Evolutionary conservation across 2,888 invertebrate species (phyloP), one percentile per base, ranked within the genome.

Genomic region (Rosalia funebris): DNA sequence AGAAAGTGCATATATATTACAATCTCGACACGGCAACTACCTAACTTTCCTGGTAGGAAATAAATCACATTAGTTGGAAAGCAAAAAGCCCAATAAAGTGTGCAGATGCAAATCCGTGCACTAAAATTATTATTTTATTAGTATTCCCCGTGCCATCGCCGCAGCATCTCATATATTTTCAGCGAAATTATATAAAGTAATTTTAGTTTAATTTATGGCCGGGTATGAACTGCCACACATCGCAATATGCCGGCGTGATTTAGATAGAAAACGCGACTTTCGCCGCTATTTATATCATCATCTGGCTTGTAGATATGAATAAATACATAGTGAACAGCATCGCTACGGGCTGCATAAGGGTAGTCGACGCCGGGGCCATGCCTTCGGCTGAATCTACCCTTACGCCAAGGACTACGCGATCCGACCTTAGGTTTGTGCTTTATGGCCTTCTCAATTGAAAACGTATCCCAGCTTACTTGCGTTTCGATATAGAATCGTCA

Each of bases 241-340:
- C 66, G 76, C 79, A 78, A 78, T 79, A 78, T 78, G 79, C 74
- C 68, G 75, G 73, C 75, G 75, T 77, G 79, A 79, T 79, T 79
- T 78, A 77, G 78, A 79, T 78, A 79, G 78, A 79, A 79, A 79
- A 78, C 75, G 77, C 78, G 77, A 78, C 78, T 79, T 79, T 78
- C 74, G 71, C 62, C 63, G 74, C 77, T 77, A 79, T 79, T 79
- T 79, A 79, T 79, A 78, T 77, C 77, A 78, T 79, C 78, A 78
- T 77, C 77, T 78, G 77, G 76, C 76, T 78, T 73, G 75, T 76
- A 77, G 76, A 77, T 78, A 78, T 78, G 78, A 78, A 79, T 77
- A 77, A 77, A 78, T 78, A 75, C 77, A 78, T 75, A 75, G 69
- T 69, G 71, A 75, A 68, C 68, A 74, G 75, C 63, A 55, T 59